Evolutionary conservation across 2,888 invertebrate species (phyloP).

Genomic region (Bimastos eiseni): DNA sequence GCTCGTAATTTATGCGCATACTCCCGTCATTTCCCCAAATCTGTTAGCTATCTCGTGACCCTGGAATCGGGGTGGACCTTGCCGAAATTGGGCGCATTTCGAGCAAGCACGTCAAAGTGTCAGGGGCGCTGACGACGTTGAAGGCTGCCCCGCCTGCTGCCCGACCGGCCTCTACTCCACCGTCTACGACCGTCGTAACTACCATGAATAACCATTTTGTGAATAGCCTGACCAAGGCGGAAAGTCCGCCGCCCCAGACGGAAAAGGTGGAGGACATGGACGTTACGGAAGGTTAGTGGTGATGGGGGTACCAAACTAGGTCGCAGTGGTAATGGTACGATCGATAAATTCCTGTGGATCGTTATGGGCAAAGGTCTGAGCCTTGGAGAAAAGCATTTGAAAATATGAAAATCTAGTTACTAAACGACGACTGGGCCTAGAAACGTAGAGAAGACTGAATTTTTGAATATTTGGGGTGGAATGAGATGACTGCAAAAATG

Average conservation of each 20-base stretch:
- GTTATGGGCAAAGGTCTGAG: not conserved
- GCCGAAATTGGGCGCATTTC: conserved; percentile 87
- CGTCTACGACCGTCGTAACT: conserved; percentile 14
- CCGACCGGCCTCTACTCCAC: conserved; percentile 19
- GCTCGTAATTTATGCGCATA: not conserved
- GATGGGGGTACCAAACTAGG: not conserved
- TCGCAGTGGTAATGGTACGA: not conserved
- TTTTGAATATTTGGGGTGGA: not conserved
- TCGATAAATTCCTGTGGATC: not conserved
- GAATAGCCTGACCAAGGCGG: conserved; percentile 24
- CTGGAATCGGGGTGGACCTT: conserved; percentile 24
- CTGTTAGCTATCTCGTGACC: conserved; percentile 7
- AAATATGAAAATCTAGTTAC: not conserved
- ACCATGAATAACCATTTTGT: conserved; percentile 24
- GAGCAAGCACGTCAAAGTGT: conserved; percentile 83
- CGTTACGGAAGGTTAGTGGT: conserved; percentile 17
- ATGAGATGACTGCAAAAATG: not conserved
- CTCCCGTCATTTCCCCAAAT: not conserved
- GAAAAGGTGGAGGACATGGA: conserved; percentile 22
- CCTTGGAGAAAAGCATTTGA: not conserved
- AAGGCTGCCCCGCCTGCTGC: not conserved
- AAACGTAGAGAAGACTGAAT: not conserved
- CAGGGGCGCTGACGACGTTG: conserved; percentile 72
- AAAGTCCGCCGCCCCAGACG: conserved; percentile 9
- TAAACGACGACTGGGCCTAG: not conserved